Base-by-base conservation (phyloP, 2,888 invertebrate genomes). In the Cryptus viduatorius region DNA sequence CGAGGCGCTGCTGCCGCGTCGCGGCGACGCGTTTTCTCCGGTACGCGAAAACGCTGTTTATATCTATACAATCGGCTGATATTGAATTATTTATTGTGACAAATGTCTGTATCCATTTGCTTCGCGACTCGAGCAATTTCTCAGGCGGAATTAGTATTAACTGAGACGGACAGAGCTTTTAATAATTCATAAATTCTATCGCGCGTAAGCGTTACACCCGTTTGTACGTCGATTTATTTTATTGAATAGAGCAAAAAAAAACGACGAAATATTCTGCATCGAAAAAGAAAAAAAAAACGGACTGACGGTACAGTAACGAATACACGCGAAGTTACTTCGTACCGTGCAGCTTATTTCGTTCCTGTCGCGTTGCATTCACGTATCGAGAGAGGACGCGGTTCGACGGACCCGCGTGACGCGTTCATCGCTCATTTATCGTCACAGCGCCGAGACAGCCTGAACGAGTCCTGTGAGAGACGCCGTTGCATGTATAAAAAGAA, bases 381-480 rank as follows among this genome's bases (percentile, higher is more conserved):
- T 19, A 1, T 8, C 42, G 71, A 14, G 10, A 53, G 19, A 53
- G 19, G 24, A 24, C 31, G 14, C 5, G 24, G 61, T 14, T 24
- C 61, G 31, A 2, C 24, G 42, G 16, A 14, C 19, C 5, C 5
- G 31, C 71, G 46, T 8, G 37, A 50, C 29, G 24, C 10, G 50
- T 69, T 56, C 56, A 56, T 71, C 29, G 71, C 53, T 71, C 50
- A 56, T 71, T 56, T 56, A 71, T 71, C 71, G 71, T 12, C 68
- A 19, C 31, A 53, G 16, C 53, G 61, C 4, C 4, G 50, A 19
- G 42, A 56, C 69, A 16, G 16, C 48, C 8, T 5, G 16, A 69
- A 69, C 31, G 50, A n/a, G 16, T 5, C 29, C 50, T 37, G 46
- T 31, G 69, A 31, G n/a, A 69, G n/a, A 12, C 69, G 37, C 19